These are phyloP conservation scores for Xiphias gladius DNA, from an alignment of 2,113 vertebrate species.

Conservation along the genomic window DNA sequence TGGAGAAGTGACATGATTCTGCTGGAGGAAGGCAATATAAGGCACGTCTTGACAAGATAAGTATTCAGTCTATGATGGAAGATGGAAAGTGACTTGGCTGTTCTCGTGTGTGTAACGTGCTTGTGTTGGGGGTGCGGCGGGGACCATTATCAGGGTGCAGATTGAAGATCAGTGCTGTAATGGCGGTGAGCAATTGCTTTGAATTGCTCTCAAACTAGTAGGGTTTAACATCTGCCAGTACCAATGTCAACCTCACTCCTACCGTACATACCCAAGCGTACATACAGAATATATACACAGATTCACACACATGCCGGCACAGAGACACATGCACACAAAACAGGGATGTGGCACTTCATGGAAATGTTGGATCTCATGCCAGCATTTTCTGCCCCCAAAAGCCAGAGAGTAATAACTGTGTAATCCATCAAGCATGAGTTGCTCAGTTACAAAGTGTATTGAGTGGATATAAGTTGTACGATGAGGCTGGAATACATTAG, in stretches of 20 bases:
- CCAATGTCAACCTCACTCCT: neutral
- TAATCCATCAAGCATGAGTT: too few relatives aligned
- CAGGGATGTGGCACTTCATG: neutral
- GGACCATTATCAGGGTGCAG: constrained; percentile 11
- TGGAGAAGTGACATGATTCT: constrained; percentile 28
- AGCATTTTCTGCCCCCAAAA: too few relatives aligned
- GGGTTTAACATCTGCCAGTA: constrained; percentile 6
- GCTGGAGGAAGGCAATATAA: constrained; percentile 18
- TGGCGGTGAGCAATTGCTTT: neutral
- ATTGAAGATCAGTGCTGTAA: constrained; percentile 19
- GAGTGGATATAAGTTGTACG: too few relatives aligned
- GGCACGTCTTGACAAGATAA: constrained; percentile 31
- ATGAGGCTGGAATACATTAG: too few relatives aligned
- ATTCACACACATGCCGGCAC: too few relatives aligned
- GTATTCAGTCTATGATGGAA: constrained; percentile 20
- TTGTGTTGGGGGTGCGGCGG: neutral
- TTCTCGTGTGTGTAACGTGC: neutral
- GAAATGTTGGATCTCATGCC: neutral
- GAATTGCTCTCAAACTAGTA: constrained; percentile 6
- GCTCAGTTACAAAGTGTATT: too few relatives aligned
- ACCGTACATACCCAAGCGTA: neutral
- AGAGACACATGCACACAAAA: neutral
- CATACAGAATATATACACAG: neutral
- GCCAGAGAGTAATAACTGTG: too few relatives aligned
- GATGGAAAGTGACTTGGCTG: constrained; percentile 30